Base-by-base conservation (phyloP, 1,140 invertebrate species). In the Drosophila prosaltans region DNA sequence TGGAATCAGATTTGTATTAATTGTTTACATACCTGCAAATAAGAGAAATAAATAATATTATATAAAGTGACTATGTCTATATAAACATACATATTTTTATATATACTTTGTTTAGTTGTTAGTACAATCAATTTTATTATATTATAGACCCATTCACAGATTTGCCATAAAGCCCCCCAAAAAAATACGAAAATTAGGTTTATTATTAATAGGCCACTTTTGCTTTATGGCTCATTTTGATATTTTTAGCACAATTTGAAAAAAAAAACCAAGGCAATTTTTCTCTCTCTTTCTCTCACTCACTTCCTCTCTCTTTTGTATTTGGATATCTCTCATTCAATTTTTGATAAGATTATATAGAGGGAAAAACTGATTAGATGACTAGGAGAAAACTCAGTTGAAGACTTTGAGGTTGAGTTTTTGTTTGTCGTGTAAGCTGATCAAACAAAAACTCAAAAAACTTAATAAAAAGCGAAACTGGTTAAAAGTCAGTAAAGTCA, bases 301-400 rank as follows among this genome's bases (percentile, higher is more conserved):
- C 39, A 7, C 1, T 36, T 36, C 32, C 32, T 43, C 36, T 39
- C 10, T 55, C 11, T 66, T 16, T 16, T 16, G 39, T 21, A 9
- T 45, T 55, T 65, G 9, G 21, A 65, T 68, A 62, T 68, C 72
- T 76, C 76, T 54, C 70, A 60, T 39, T n/a, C 58, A n/a, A 11
- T 51, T 26, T 63, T 26, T 63, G 83, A 86, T 86, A 79, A 86
- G 82, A 85, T 85, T 61, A 78, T 61, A 78, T 45, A 11, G 59
- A 30, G 39, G 9, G 45, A 62, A 58, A 64, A 55, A 60, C 60
- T 70, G 74, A 77, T 77, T 70, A 77, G 74, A 77, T 59, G 74
- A 65, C 65, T 59, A 30, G 6, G 8, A 39, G 16, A 30, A 57
- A 39, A 7, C 10, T 30, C 16, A 67, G 43, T 64, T 75, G 64